A percentile compares a stretch with the other conserved stretches of the same genome.
These are phyloP conservation scores for Rhinoptilus africanus DNA, from an alignment of 2,113 vertebrate species.

Conservation along the genomic window DNA sequence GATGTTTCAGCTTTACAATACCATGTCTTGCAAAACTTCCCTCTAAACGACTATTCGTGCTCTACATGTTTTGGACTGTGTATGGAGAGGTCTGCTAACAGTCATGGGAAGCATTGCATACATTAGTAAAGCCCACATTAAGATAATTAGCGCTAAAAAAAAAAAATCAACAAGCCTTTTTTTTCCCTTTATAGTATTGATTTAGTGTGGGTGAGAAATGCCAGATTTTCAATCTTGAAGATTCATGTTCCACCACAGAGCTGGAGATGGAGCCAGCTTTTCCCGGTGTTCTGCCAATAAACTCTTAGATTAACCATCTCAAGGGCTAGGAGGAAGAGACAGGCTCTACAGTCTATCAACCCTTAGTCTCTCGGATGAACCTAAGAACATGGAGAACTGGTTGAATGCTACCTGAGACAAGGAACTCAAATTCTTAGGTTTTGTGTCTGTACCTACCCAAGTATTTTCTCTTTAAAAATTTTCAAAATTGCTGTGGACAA, in stretches of 20 bases:
- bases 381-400: not conserved
- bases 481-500: not conserved
- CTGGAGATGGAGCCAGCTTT: constrained; percentile 22
- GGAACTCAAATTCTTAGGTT: not conserved
- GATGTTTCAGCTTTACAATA: constrained; percentile 54
- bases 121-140: constrained; percentile 42
- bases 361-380: not conserved
- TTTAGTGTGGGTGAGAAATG: constrained; percentile 35
- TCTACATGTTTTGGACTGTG: constrained; percentile 37
- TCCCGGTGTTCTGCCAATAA: constrained; percentile 12
- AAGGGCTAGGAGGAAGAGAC: not conserved
- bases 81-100: constrained; percentile 27
- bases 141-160: constrained; percentile 44
- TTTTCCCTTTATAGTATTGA: constrained; percentile 42
- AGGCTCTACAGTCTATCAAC: not conserved
- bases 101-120: constrained; percentile 23
- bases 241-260: constrained; percentile 41
- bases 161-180: constrained; percentile 7
- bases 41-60: not conserved
- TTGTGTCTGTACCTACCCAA: not conserved
- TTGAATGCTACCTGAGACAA: not conserved
- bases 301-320: not conserved
- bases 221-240: constrained; percentile 39
- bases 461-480: not conserved
- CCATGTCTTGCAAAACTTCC: constrained; percentile 48